Conservation (phyloP, 2,888 invertebrate genomes). For the Sycophila texana region DNA sequence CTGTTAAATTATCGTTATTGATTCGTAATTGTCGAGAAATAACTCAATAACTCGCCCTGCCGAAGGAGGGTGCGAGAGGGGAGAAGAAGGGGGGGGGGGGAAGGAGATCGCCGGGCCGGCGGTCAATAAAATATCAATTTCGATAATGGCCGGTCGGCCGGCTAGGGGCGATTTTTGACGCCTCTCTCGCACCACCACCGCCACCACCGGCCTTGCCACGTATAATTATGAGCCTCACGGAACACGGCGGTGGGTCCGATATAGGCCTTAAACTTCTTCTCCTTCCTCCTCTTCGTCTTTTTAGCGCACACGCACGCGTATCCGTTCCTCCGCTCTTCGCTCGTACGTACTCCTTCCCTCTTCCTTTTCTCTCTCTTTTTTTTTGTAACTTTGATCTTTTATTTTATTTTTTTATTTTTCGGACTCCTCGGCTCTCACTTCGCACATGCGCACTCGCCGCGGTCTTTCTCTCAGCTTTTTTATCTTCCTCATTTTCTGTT, state of each 20-base stretch:
- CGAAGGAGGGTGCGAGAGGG: slow-evolving; percentile 35
- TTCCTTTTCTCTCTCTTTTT: neutral
- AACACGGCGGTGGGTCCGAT: slow-evolving; percentile 74
- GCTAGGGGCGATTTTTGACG: slow-evolving; percentile 72
- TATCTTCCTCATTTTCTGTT: slow-evolving; percentile 56
- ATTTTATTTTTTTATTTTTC: too few species aligned
- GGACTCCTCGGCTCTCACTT: slow-evolving; percentile 15
- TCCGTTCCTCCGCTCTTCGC: slow-evolving; percentile 32
- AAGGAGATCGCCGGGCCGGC: slow-evolving; percentile 47
- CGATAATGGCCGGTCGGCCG: slow-evolving; percentile 67
- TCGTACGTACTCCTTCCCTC: slow-evolving; percentile 2
- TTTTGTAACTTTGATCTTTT: neutral
- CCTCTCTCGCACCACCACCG: slow-evolving; percentile 68
- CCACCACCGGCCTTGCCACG: slow-evolving; percentile 61
- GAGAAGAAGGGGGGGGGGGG: slow-evolving; percentile 46
- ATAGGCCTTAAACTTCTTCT: slow-evolving; percentile 46
- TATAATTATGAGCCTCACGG: slow-evolving; percentile 69
- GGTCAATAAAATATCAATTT: slow-evolving; percentile 75
- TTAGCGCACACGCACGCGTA: slow-evolving; percentile 29
- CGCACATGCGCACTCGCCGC: slow-evolving; percentile 38
- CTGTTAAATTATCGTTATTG: slow-evolving; percentile 69
- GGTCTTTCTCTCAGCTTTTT: slow-evolving; percentile 50
- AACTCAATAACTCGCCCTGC: slow-evolving; percentile 68
- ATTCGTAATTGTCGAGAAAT: slow-evolving; percentile 71
- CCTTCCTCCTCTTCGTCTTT: slow-evolving; percentile 3